phyloP scores from a whole-genome alignment of 2,113 vertebrate species.

The Sylvicapra grimmia region DNA sequence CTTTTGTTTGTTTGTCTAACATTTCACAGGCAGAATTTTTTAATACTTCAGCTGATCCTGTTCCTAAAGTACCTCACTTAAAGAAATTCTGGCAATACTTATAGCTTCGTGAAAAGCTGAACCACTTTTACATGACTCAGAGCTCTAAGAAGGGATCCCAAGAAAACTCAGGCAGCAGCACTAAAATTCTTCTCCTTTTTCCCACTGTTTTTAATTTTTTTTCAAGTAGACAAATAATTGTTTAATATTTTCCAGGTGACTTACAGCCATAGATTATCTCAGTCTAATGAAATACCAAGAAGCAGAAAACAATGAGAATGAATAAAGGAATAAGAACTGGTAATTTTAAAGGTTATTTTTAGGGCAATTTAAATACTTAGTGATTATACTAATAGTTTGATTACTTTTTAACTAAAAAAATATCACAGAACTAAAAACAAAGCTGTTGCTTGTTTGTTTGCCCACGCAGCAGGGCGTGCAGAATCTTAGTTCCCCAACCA shows the following conservation, averaged over 20 bases:
- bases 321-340: neutral
- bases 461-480: neutral
- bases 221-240: neutral
- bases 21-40: neutral
- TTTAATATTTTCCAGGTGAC: neutral
- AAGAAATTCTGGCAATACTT: neutral
- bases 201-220: neutral
- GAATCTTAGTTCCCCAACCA: neutral
- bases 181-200: neutral
- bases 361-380: neutral
- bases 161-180: neutral
- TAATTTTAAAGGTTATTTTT: conserved; percentile 17
- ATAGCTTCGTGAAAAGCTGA: neutral
- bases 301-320: neutral
- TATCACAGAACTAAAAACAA: neutral
- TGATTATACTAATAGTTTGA: neutral
- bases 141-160: neutral
- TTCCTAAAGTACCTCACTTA: neutral
- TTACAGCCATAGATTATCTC: neutral
- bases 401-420: neutral
- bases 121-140: neutral
- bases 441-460: neutral
- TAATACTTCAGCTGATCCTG: neutral
- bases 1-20: neutral
- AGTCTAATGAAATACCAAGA: neutral